Conservation (phyloP, 1,140 invertebrate species). For the Musca domestica region DNA sequence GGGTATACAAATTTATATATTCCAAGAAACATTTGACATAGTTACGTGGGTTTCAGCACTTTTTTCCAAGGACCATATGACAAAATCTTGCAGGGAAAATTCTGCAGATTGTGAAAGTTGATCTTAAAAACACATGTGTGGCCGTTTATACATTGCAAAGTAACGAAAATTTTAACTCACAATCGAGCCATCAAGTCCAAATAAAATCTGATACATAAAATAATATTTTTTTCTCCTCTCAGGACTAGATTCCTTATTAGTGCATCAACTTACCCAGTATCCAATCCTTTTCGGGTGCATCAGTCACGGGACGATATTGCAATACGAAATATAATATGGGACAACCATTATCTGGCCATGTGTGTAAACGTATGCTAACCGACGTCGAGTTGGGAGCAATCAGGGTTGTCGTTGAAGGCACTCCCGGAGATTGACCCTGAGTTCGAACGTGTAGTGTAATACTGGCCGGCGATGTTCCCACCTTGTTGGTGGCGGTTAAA, state of each 20-base stretch:
- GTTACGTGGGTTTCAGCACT: too few species aligned
- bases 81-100: too few species aligned
- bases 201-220: too few species aligned
- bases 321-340: constrained; percentile 74
- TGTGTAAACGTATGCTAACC: constrained; percentile 67
- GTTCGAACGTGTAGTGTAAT: constrained; percentile 68
- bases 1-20: too few species aligned
- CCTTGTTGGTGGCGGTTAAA: constrained; percentile 69
- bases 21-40: too few species aligned
- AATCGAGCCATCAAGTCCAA: too few species aligned
- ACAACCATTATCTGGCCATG: constrained; percentile 80
- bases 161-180: too few species aligned
- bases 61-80: too few species aligned
- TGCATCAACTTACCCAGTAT: constrained; percentile 40
- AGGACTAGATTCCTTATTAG: neutral
- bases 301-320: constrained; percentile 61
- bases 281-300: constrained; percentile 46
- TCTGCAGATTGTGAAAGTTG: too few species aligned
- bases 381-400: constrained; percentile 71
- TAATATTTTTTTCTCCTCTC: too few species aligned
- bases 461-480: constrained; percentile 70
- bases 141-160: too few species aligned
- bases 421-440: constrained; percentile 68
- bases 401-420: constrained; percentile 64
- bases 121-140: too few species aligned